These are phyloP conservation scores for Lepilemur septentrionalis DNA, from an alignment of 2,797 vertebrate species.

Conservation along the genomic window DNA sequence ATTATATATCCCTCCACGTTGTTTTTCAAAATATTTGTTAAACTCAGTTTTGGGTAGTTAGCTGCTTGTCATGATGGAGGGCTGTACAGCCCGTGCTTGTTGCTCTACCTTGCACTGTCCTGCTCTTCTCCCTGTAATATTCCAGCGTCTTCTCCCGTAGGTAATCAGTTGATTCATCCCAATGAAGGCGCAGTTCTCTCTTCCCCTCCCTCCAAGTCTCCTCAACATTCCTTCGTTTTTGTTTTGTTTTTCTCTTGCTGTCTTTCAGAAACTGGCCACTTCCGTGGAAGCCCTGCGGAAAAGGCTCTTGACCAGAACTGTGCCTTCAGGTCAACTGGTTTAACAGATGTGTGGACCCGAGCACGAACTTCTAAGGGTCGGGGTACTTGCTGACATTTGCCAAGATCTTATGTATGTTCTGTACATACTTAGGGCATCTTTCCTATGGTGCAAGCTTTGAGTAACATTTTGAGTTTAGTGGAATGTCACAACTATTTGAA, in stretches of 20 bases:
- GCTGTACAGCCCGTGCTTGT: not conserved
- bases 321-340: not conserved
- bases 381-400: not conserved
- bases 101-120: not conserved
- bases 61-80: not conserved
- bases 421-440: not conserved
- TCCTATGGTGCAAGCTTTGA: not conserved
- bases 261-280: not conserved
- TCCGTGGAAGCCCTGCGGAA: not conserved
- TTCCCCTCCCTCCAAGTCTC: not conserved
- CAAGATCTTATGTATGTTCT: not conserved
- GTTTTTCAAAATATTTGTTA: not conserved
- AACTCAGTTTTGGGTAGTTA: not conserved
- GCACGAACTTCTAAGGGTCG: rapidly evolving
- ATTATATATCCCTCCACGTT: not conserved
- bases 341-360: not conserved
- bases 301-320: not conserved
- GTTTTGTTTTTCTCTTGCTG: not conserved
- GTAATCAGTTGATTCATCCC: not conserved
- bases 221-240: not conserved
- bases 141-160: not conserved
- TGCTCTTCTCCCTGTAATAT: not conserved
- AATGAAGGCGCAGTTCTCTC: not conserved
- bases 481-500: not conserved
- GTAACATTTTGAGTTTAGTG: not conserved